Conservation (phyloP, 2,113 vertebrate genomes). For the Gavialis gangeticus region DNA sequence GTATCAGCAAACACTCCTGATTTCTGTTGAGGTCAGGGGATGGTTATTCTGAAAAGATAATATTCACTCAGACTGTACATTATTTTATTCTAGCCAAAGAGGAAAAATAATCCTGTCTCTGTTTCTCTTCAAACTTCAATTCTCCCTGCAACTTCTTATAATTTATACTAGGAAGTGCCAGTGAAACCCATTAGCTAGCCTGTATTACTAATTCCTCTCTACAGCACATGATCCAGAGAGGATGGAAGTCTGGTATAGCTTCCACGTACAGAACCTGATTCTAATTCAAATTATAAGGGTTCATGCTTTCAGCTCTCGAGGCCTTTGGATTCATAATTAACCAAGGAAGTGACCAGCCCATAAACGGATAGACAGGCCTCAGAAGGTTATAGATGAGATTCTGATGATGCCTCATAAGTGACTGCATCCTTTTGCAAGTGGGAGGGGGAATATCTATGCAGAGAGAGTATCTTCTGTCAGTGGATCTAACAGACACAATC, state of each 20-base stretch:
- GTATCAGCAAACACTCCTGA: background rate
- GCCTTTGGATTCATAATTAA: background rate
- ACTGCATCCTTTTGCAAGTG: background rate
- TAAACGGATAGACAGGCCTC: fast-evolving
- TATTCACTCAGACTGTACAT: background rate
- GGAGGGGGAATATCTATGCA: background rate
- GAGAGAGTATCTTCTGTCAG: background rate
- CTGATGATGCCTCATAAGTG: background rate
- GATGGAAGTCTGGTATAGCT: background rate
- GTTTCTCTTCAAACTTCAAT: background rate
- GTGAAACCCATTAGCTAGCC: background rate
- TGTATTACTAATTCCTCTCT: background rate
- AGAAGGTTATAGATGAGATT: background rate
- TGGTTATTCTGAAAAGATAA: background rate
- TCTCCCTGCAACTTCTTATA: background rate
- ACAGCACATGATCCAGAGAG: background rate
- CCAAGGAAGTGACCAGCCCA: background rate
- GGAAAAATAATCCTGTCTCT: background rate
- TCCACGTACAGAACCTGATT: background rate
- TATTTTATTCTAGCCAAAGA: background rate
- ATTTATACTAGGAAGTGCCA: background rate
- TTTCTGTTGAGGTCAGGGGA: background rate
- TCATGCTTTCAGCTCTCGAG: background rate
- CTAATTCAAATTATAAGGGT: background rate
- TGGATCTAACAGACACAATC: fast-evolving